phyloP scores from a whole-genome alignment of 2,113 vertebrate genomes.

The Nothocercus julius region DNA sequence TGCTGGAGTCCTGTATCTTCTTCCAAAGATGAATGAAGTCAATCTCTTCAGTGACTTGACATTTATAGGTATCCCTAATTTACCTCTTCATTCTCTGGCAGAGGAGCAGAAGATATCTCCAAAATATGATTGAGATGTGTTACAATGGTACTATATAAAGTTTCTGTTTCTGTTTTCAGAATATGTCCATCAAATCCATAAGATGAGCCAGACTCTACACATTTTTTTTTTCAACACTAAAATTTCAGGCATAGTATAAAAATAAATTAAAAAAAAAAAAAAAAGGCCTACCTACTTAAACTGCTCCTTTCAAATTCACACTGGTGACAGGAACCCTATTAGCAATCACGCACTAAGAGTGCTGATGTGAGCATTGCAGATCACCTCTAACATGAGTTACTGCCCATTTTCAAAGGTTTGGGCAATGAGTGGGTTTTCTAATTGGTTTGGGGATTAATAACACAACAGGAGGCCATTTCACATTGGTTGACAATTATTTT shows the following conservation, averaged over 20 bases:
- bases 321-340: neutral
- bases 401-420: conserved; percentile 35
- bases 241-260: neutral
- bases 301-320: neutral
- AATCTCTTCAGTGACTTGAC: neutral
- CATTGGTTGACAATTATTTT: conserved; percentile 64
- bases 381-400: conserved; percentile 34
- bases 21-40: conserved; percentile 36
- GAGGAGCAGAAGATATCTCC: neutral
- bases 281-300: conserved; percentile 16
- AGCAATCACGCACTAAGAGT: neutral
- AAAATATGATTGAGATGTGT: neutral
- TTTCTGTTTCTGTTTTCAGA: neutral
- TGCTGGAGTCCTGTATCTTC: conserved; percentile 8
- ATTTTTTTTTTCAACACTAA: neutral
- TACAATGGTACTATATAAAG: neutral
- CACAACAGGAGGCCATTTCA: conserved; percentile 62
- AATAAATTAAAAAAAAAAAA: conserved; percentile 30
- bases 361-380: conserved; percentile 1
- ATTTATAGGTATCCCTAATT: neutral
- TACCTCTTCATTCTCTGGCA: neutral
- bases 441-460: conserved; percentile 73
- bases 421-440: conserved; percentile 66
- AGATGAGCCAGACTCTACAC: neutral
- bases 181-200: neutral